Evolutionary conservation across 1,140 invertebrate species (phyloP), one percentile per base, ranked within the genome.

Genomic region (Tyrophagus putrescentiae): DNA sequence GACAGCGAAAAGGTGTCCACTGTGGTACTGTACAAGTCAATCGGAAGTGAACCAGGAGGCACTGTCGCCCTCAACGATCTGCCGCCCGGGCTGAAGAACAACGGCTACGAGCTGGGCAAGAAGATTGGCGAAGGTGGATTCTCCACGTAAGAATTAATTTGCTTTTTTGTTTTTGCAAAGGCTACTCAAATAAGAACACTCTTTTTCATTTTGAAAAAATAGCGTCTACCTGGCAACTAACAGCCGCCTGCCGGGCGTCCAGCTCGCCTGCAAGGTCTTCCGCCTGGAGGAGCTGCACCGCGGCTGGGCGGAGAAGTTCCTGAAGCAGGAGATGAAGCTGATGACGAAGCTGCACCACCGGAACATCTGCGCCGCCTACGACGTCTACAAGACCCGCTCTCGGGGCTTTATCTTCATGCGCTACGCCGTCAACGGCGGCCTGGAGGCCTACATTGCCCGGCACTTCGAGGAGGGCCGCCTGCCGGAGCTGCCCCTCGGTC

Each of bases 271-370:
- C 41, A 42, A 5, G 25, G 25, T 21, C 2, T 42, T 42, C 25
- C 25, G 25, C 18, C 2, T 42, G 41, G 25, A 42, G 41, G 41
- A 42, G 25, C 41, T 42, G 3, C 2, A 52, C n/a, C 18, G 16
- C 16, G 16, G n/a, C 13, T 52, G 16, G 23, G 18, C n/a, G 16
- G 23, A 9, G n/a, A 23, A 23, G 3, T 52, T 25, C 32, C 23
- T 52, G 9, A 23, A 52, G 16, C 1, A 23, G 39, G 56, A 57
- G 31, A 57, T 57, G 32, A 57, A 28, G 44, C 39, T 57, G 3
- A 52, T 41, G 31, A 13, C n/a, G 3, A 41, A 57, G 6, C 9
- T 57, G 3, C 11, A 31, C 23, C 56, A 57, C 25, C 16, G 2
- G 21, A 57, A 57, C 32, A 3, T 57, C 2, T 2, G 39, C 28